Percentiles rank a stretch among this genome's conserved stretches.
Evolutionary conservation across 2,797 vertebrate species (phyloP).

Genomic region (Nyctalus aviator): DNA sequence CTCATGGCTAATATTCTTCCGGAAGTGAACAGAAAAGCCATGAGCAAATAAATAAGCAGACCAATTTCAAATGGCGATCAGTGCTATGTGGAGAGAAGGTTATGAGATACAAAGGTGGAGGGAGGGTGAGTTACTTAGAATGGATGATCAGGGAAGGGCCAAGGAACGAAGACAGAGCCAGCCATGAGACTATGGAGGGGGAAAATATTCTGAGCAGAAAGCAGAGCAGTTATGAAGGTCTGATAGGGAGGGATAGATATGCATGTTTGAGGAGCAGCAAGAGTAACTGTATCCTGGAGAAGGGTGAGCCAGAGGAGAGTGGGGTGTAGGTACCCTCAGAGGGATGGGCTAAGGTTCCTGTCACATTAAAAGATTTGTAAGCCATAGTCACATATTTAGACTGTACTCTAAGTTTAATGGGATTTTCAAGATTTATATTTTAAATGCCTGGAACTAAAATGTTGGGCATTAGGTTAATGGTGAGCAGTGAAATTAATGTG

Average conservation of each 20-base stretch:
- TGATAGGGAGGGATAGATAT: neutral
- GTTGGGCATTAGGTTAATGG: neutral
- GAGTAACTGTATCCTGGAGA: neutral
- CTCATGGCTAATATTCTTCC: neutral
- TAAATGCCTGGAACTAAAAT: neutral
- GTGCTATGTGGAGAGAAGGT: neutral
- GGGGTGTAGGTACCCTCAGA: neutral
- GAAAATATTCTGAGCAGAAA: neutral
- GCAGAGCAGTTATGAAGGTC: neutral
- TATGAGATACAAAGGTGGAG: neutral
- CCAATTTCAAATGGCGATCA: neutral
- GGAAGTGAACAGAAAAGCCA: neutral
- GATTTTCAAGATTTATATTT: constrained; percentile 12
- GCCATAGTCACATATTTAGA: neutral
- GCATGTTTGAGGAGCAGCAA: neutral
- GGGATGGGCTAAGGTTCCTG: neutral
- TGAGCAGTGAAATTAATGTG: neutral
- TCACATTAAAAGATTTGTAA: neutral
- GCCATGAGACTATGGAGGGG: neutral
- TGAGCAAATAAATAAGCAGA: neutral
- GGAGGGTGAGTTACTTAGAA: neutral
- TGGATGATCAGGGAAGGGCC: neutral
- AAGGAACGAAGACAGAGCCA: neutral
- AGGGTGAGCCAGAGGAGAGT: neutral
- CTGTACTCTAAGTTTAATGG: neutral